These are phyloP conservation scores for Electrona antarctica DNA, from an alignment of 2,113 vertebrate species.

Conservation along the genomic window DNA sequence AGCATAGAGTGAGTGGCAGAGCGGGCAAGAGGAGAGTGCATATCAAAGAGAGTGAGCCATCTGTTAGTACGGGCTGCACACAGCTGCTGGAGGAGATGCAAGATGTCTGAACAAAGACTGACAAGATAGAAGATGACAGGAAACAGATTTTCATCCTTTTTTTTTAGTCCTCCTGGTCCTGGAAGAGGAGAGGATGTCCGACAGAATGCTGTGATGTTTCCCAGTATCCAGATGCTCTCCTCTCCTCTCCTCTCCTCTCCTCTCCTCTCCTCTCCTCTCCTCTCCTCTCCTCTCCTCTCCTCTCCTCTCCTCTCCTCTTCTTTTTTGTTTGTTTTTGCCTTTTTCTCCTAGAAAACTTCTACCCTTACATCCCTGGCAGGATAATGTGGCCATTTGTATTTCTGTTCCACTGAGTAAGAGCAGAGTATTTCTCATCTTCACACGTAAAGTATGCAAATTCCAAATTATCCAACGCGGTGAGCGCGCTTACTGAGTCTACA, in stretches of 20 bases:
- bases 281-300: not conserved
- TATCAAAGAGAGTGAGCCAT: constrained; percentile 90
- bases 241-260: constrained; percentile 54
- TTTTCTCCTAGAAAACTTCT: constrained; percentile 5
- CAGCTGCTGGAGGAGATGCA: constrained; percentile 91
- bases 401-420: constrained; percentile 11
- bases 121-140: constrained; percentile 97
- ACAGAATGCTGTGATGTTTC: constrained; percentile 81
- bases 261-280: constrained; percentile 23
- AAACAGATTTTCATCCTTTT: constrained; percentile 91
- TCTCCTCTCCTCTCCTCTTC: constrained; percentile 2
- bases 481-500: constrained; percentile 50
- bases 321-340: not conserved
- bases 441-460: constrained; percentile 6
- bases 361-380: constrained; percentile 1
- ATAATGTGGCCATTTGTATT: constrained; percentile 49
- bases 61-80: constrained; percentile 85
- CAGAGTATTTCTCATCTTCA: constrained; percentile 20
- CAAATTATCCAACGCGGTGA: constrained; percentile 35
- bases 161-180: constrained; percentile 70
- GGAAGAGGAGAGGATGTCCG: constrained; percentile 78
- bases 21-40: constrained; percentile 56
- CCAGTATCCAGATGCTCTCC: constrained; percentile 90
- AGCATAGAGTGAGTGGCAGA: constrained; percentile 22
- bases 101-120: constrained; percentile 92